A percentile compares a stretch with the other conserved stretches of the same genome.
Conservation (phyloP, 2,888 invertebrate species). For the Gonocerus acuteangulatus region DNA sequence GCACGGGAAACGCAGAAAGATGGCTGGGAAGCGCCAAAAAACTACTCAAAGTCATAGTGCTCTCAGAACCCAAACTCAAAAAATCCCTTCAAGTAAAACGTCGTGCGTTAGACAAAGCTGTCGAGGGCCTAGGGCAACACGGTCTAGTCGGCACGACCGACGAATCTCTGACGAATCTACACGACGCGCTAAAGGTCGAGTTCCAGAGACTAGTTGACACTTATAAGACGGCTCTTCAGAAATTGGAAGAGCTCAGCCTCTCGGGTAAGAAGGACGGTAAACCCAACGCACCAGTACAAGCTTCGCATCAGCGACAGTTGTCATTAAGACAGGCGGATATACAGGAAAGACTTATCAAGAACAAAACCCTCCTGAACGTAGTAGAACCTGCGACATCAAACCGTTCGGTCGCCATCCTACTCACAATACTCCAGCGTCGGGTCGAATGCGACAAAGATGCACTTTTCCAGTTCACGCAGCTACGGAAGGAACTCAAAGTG, state of each 20-base stretch:
- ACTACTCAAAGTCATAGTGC: slow-evolving; percentile 47
- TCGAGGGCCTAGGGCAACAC: slow-evolving; percentile 80
- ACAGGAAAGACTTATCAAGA: slow-evolving; percentile 82
- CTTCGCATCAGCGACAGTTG: slow-evolving; percentile 81
- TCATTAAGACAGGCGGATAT: slow-evolving; percentile 78
- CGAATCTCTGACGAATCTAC: slow-evolving; percentile 56
- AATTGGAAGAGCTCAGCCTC: slow-evolving; percentile 65
- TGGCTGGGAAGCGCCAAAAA: slow-evolving; percentile 45
- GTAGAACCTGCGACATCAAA: slow-evolving; percentile 68
- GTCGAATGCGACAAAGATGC: slow-evolving; percentile 89
- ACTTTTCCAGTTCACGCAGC: slow-evolving; percentile 56
- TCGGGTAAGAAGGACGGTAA: slow-evolving; percentile 48
- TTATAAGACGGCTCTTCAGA: slow-evolving; percentile 78
- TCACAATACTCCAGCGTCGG: slow-evolving; percentile 61
- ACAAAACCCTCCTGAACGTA: slow-evolving; percentile 71
- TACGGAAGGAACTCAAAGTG: slow-evolving; percentile 50
- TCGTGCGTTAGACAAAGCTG: slow-evolving; percentile 70
- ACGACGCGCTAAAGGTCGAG: slow-evolving; percentile 72
- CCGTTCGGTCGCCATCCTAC: slow-evolving; percentile 67
- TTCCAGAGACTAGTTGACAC: slow-evolving; percentile 75
- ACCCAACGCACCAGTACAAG: slow-evolving; percentile 62
- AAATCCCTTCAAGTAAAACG: slow-evolving; percentile 60
- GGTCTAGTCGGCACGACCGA: slow-evolving; percentile 60
- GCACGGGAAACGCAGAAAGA: slow-evolving; percentile 41
- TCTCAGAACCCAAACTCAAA: slow-evolving; percentile 49